These are phyloP conservation scores for Orientallactaga sibirica DNA, from an alignment of 2,797 vertebrate species.

Conservation along the genomic window DNA sequence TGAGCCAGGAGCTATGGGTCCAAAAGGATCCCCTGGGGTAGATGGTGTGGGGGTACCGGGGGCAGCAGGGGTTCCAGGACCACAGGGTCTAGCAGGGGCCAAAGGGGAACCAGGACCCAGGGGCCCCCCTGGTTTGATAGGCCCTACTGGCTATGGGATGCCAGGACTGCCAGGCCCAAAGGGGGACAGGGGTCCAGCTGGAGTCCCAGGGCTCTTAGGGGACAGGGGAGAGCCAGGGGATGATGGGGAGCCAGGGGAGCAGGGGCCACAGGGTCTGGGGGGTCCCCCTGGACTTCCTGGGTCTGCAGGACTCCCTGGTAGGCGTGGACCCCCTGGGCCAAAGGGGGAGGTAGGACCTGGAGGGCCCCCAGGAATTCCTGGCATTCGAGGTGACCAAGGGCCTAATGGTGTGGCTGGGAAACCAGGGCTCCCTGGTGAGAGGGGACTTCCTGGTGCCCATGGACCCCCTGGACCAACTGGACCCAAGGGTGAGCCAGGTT, in stretches of 20 bases:
- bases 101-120: conserved; percentile 93
- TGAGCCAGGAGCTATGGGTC: conserved; percentile 91
- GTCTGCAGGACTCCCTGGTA: conserved; percentile 96
- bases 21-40: conserved; percentile 93
- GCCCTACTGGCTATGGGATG: conserved; percentile 95
- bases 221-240: conserved; percentile 94
- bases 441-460: conserved; percentile 92
- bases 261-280: conserved; percentile 92
- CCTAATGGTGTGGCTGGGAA: conserved; percentile 93
- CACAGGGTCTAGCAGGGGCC: conserved; percentile 92
- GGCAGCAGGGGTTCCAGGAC: conserved; percentile 90
- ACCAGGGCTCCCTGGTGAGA: conserved; percentile 95
- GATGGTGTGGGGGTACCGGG: conserved; percentile 92
- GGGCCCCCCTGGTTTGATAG: conserved; percentile 94
- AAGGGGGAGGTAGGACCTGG: conserved; percentile 95
- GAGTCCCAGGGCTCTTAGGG: conserved; percentile 92
- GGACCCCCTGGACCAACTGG: conserved; percentile 94
- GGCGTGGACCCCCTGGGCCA: conserved; percentile 93
- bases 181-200: conserved; percentile 94
- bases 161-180: conserved; percentile 94
- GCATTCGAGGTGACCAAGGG: conserved; percentile 96
- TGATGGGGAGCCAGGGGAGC: conserved; percentile 92
- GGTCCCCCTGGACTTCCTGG: conserved; percentile 94
- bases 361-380: conserved; percentile 94
- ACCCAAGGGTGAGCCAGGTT: conserved; percentile 95